Evolutionary conservation across 1,140 invertebrate genomes (phyloP), one percentile per base, ranked within the genome.

Genomic region (Drosophila nebulosa): DNA sequence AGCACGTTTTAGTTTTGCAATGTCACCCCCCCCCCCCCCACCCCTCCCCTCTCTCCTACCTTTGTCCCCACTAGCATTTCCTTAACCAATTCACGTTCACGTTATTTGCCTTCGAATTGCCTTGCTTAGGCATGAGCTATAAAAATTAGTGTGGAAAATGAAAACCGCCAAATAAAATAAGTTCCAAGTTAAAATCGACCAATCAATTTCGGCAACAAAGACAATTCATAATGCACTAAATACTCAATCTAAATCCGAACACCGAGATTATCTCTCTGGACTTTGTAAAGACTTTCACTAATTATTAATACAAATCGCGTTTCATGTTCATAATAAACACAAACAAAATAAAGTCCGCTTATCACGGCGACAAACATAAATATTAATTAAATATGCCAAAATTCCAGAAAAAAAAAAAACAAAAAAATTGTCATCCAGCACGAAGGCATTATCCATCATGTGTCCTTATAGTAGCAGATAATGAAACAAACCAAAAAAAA

Each of bases 41-140:
- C 3, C n/a, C 18, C 59, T 35, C 16, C 14, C 24, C n/a, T 4
- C n/a, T n/a, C n/a, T n/a, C n/a, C n/a, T n/a, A n/a, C n/a, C n/a
- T 16, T 2, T 7, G 4, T 16, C 4, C 27, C 18, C 6, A 27
- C n/a, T 22, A 6, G 16, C 21, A 50, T 30, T 22, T 22, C 9
- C 30, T 32, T 27, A 22, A n/a, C 3, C 7, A 12, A 10, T 32
- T 26, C 12, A 18, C 3, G 18, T 30, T 64, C 32, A 21, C 26
- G 65, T 52, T 73, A 69, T 73, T 73, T 73, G 70, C 70, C 42
- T 64, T 73, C 70, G 61, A 73, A 46, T 73, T 73, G 70, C 69
- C 51, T 64, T 73, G 60, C 70, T 73, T 73, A 72, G 72, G 64
- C 69, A 73, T 73, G 70, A 73, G 69, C 59, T 64, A 57, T 72